These are phyloP conservation scores for Peromyscus nudipes DNA, from an alignment of 2,797 vertebrate genomes.

Conservation along the genomic window DNA sequence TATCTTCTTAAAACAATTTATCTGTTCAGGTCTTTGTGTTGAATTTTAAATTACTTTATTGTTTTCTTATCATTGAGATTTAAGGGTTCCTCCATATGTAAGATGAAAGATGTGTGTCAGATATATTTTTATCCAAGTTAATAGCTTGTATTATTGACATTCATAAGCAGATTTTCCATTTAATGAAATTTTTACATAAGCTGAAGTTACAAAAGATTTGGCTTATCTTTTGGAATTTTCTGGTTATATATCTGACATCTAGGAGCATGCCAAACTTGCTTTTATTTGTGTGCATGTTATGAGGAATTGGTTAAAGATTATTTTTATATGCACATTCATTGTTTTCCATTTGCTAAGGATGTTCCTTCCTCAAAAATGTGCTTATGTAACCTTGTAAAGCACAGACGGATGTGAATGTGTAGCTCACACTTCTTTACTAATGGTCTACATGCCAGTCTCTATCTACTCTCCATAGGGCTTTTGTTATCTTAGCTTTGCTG, in stretches of 20 bases:
- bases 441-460: neutral
- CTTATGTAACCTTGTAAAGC: neutral
- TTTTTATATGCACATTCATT: neutral
- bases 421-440: neutral
- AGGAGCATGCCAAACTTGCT: neutral
- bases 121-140: neutral
- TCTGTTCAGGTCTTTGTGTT: neutral
- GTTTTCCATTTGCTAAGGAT: neutral
- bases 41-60: neutral
- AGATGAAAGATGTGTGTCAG: neutral
- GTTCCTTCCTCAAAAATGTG: neutral
- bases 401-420: rapidly evolving
- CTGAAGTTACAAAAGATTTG: neutral
- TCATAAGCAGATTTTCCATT: neutral
- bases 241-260: neutral
- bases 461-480: neutral
- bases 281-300: neutral
- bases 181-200: neutral
- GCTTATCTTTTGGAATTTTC: slow-evolving; percentile 1
- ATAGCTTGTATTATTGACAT: neutral
- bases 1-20: neutral
- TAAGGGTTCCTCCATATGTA: neutral
- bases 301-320: neutral
- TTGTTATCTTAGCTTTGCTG: neutral
- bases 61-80: neutral